Percentiles rank a stretch among this genome's conserved stretches.
phyloP scores from a whole-genome alignment of 1,140 invertebrate species.

The Chironomus striatipennis region DNA sequence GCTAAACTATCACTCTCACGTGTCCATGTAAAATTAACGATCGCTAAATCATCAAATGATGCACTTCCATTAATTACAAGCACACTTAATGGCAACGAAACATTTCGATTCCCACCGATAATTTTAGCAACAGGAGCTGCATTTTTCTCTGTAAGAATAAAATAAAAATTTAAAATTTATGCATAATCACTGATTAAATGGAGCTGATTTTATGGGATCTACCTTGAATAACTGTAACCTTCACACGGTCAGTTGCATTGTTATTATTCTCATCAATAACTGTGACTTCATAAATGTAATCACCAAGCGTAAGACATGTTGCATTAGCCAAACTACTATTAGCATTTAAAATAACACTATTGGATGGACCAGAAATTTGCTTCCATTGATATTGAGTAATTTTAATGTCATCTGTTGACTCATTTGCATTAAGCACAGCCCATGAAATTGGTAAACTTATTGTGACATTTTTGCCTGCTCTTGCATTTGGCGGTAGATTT shows the following conservation, averaged over 20 bases:
- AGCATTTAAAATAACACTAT: slow-evolving; percentile 42
- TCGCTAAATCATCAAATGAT: slow-evolving; percentile 80
- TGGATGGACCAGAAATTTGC: slow-evolving; percentile 57
- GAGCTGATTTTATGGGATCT: slow-evolving; percentile 40
- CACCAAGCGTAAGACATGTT: slow-evolving; percentile 70
- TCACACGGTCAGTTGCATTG: slow-evolving; percentile 58
- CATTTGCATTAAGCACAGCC: slow-evolving; percentile 66
- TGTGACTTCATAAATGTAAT: slow-evolving; percentile 74
- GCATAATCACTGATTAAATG: not conserved
- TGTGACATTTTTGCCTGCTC: slow-evolving; percentile 52
- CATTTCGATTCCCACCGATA: slow-evolving; percentile 64
- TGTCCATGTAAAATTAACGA: slow-evolving; percentile 78
- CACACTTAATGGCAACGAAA: slow-evolving; percentile 64
- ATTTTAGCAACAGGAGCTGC: slow-evolving; percentile 78
- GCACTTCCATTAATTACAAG: slow-evolving; percentile 75
- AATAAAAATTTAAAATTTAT: slow-evolving; percentile 25
- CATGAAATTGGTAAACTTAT: slow-evolving; percentile 72
- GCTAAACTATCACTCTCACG: slow-evolving; percentile 72
- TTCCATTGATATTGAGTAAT: slow-evolving; percentile 77
- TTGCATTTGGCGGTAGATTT: slow-evolving; percentile 71
- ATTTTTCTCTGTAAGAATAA: slow-evolving; percentile 64
- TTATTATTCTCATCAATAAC: slow-evolving; percentile 80
- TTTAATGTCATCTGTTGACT: slow-evolving; percentile 76
- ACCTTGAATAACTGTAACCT: slow-evolving; percentile 85
- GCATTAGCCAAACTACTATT: slow-evolving; percentile 57